Conservation (phyloP, 2,113 vertebrate species). For the Thinocorus orbignyianus region DNA sequence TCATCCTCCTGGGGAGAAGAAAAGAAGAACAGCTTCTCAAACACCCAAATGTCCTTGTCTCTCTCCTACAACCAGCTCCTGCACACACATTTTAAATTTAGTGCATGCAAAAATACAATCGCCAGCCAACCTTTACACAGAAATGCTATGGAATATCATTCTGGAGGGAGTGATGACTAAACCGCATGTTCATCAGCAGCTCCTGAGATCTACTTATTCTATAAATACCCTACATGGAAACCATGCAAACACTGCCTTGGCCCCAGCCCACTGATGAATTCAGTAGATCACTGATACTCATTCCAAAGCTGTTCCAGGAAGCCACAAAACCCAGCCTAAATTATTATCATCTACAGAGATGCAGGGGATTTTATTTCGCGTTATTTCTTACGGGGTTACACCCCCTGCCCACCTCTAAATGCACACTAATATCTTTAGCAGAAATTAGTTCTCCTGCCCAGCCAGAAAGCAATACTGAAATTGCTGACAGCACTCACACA, state of each 20-base stretch:
- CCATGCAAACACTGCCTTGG: background rate
- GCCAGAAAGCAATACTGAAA: background rate
- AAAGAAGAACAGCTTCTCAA: conserved; percentile 9
- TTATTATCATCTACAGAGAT: background rate
- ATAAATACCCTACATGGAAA: conserved; percentile 55
- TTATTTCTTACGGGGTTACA: background rate
- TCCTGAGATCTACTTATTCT: conserved; percentile 39
- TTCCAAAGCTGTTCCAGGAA: conserved; percentile 23
- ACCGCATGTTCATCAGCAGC: conserved; percentile 20
- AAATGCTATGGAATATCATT: background rate
- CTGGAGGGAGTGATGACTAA: conserved; percentile 41
- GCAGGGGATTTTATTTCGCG: background rate
- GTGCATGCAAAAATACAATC: conserved; percentile 10
- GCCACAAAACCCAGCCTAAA: background rate
- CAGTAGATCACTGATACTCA: background rate
- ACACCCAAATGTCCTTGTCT: background rate
- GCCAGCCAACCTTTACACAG: conserved; percentile 8
- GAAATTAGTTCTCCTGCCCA: background rate
- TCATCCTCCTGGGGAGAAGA: background rate
- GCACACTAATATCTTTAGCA: background rate
- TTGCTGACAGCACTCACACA: background rate
- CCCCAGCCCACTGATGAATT: conserved; percentile 5
- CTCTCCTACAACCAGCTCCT: background rate
- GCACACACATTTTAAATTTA: conserved; percentile 15
- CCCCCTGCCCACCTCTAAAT: background rate